Evolutionary conservation across 2,888 invertebrate genomes (phyloP).

Genomic region (Carpatolechia fugitivella): DNA sequence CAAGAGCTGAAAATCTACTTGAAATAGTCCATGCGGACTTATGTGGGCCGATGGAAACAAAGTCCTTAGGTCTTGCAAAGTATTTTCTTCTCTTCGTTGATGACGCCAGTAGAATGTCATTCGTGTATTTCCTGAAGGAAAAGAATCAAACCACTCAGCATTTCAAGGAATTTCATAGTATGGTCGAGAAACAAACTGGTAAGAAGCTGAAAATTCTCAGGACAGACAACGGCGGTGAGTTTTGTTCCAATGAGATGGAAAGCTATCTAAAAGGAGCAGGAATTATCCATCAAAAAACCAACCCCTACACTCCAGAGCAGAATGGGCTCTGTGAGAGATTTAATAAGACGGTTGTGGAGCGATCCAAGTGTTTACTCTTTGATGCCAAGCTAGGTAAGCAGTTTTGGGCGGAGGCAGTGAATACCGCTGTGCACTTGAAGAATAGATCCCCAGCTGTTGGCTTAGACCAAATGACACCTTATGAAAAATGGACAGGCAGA

Average conservation of each 20-base stretch:
- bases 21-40: constrained; percentile 34
- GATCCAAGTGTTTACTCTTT: constrained; percentile 20
- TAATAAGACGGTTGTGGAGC: constrained; percentile 21
- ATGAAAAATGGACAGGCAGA: constrained; percentile 22
- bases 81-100: constrained; percentile 36
- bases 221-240: no score
- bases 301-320: constrained; percentile 36
- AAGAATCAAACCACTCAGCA: constrained; percentile 30
- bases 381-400: constrained; percentile 21
- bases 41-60: no score
- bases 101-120: constrained; percentile 31
- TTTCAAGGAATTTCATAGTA: constrained; percentile 28
- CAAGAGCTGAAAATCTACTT: constrained; percentile 24
- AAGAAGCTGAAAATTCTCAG: constrained; percentile 30
- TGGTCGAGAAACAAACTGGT: constrained; percentile 34
- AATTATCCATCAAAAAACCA: constrained; percentile 37
- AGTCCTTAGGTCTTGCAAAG: constrained; percentile 26
- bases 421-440: constrained; percentile 22
- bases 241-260: constrained; percentile 21
- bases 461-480: constrained; percentile 21
- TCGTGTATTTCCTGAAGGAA: constrained; percentile 33
- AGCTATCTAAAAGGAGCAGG: constrained; percentile 10
- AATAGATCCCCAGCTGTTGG: constrained; percentile 13
- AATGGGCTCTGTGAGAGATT: constrained; percentile 29
- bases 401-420: constrained; percentile 27